Evolutionary conservation across 2,888 invertebrate genomes (phyloP).

Genomic region (Drosophila rubida): DNA sequence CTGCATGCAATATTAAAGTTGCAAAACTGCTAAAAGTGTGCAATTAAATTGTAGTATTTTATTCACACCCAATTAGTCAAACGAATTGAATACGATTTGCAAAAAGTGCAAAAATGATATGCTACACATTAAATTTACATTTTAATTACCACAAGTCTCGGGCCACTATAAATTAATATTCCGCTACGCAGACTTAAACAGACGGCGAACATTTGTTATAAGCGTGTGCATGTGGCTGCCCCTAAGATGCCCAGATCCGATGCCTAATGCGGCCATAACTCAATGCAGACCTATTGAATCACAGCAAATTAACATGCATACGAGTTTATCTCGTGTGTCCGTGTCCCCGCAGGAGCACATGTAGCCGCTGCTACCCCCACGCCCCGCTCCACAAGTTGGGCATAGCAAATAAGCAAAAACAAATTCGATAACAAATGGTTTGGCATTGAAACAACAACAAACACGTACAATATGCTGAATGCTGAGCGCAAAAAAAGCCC

Average conservation of each 20-base stretch:
- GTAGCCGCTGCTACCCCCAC: slow-evolving; percentile 40
- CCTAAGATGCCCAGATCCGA: slow-evolving; percentile 42
- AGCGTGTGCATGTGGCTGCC: slow-evolving; percentile 14
- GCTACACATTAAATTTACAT: no score
- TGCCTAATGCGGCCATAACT: slow-evolving; percentile 71
- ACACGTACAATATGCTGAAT: slow-evolving; percentile 48
- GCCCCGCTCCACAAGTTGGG: no score
- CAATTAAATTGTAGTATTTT: no score
- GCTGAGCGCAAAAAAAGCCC: slow-evolving; percentile 23
- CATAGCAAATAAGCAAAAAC: slow-evolving; percentile 70
- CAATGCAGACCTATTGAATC: slow-evolving; percentile 76
- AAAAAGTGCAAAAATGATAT: no score
- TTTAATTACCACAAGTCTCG: not conserved
- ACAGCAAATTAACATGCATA: slow-evolving; percentile 78
- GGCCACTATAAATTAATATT: slow-evolving; percentile 15
- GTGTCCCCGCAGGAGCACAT: slow-evolving; percentile 44
- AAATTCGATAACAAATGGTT: slow-evolving; percentile 80
- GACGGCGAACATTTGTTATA: slow-evolving; percentile 42
- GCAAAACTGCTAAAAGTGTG: no score
- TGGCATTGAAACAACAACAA: slow-evolving; percentile 68
- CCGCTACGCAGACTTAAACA: slow-evolving; percentile 6
- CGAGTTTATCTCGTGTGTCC: slow-evolving; percentile 49
- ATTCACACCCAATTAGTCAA: no score
- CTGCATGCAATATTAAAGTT: slow-evolving; percentile 1
- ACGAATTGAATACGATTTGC: not conserved